These are phyloP conservation scores for Fringilla coelebs DNA, from an alignment of 2,797 vertebrate species.

Conservation along the genomic window DNA sequence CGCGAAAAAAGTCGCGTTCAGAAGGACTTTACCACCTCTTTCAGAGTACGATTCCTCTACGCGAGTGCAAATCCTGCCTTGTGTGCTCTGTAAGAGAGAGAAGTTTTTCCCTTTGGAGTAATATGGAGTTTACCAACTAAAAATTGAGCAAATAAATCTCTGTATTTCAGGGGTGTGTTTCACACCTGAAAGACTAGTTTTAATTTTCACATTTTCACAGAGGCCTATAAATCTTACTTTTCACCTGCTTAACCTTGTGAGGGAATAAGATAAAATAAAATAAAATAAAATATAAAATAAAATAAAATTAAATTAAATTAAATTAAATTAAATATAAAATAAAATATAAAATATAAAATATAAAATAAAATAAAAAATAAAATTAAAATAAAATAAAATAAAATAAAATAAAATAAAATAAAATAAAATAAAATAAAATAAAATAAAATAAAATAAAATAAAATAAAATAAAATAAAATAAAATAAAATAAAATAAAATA, in stretches of 20 bases:
- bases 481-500: background rate
- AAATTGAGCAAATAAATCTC: constrained; percentile 29
- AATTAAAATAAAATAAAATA: background rate
- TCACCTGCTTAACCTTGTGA: background rate
- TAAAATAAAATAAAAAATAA: too few relatives aligned
- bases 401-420: accelerated
- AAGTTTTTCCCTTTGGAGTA: constrained; percentile 23
- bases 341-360: too few relatives aligned
- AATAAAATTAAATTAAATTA: background rate
- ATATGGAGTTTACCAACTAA: constrained; percentile 23
- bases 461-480: too few relatives aligned
- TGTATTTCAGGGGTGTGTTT: background rate
- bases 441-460: background rate
- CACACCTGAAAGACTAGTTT: constrained; percentile 30
- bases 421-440: background rate
- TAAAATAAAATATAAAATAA: too few relatives aligned
- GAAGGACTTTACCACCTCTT: background rate
- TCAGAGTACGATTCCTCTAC: background rate
- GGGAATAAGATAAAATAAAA: accelerated
- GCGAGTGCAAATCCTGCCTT: background rate
- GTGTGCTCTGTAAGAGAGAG: background rate
- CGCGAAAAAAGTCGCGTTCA: background rate
- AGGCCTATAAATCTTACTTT: constrained; percentile 40
- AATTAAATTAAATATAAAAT: too few relatives aligned
- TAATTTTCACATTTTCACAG: constrained; percentile 24